phyloP scores from a whole-genome alignment of 92 coral and sea anemone genomes.

The Palythoa grandis region DNA sequence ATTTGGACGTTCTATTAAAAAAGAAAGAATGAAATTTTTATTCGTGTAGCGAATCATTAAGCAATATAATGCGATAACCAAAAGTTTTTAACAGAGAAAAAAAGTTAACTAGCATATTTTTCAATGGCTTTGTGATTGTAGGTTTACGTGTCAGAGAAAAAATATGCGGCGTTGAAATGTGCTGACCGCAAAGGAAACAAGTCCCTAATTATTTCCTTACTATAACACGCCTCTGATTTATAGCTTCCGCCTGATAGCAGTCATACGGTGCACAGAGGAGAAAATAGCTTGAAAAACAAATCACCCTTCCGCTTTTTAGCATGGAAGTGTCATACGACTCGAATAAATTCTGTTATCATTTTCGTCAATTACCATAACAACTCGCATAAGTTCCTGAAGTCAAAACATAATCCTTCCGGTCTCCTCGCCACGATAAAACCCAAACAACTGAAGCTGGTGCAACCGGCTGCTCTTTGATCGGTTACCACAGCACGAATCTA shows the following conservation, averaged over 20 bases:
- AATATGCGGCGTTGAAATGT: constrained; percentile 14
- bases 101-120: no score
- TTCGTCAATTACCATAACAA: background rate
- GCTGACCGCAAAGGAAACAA: constrained; percentile 28
- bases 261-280: background rate
- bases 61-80: no score
- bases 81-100: no score
- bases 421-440: background rate
- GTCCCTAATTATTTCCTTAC: background rate
- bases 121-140: background rate
- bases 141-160: background rate
- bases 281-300: constrained; percentile 14
- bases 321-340: constrained; percentile 16
- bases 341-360: constrained; percentile 1
- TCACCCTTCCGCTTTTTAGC: constrained; percentile 14
- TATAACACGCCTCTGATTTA: background rate
- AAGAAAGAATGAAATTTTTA: no score
- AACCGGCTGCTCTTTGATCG: background rate
- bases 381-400: constrained; percentile 3
- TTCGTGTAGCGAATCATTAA: no score
- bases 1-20: no score
- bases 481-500: constrained; percentile 16
- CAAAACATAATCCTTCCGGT: constrained; percentile 32
- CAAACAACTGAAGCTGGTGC: constrained; percentile 19
- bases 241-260: background rate